These are phyloP conservation scores for Drosophila punjabiensis DNA, from an alignment of 1,140 invertebrate genomes.

Conservation along the genomic window DNA sequence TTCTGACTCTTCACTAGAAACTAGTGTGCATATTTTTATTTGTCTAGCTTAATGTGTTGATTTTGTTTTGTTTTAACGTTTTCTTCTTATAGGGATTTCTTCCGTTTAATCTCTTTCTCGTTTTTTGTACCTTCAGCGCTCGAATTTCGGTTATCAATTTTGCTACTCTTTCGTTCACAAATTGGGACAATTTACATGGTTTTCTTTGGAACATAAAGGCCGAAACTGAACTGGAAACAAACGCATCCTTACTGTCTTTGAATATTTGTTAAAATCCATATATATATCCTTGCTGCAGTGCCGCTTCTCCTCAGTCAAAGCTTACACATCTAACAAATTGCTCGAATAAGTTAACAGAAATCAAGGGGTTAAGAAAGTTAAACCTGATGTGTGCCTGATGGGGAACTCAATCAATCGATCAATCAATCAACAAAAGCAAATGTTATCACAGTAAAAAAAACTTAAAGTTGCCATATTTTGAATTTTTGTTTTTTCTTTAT, in stretches of 20 bases:
- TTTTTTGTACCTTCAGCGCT: conserved; percentile 84
- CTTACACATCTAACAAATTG: conserved; percentile 79
- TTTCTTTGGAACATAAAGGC: conserved; percentile 40
- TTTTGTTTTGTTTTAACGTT: conserved; percentile 24
- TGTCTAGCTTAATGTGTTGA: conserved; percentile 56
- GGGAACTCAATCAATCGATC: conserved; percentile 30
- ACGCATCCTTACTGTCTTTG: conserved; percentile 33
- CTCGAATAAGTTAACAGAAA: conserved; percentile 47
- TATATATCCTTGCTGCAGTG: conserved; percentile 16
- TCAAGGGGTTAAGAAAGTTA: conserved; percentile 32
- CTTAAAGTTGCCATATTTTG: conserved; percentile 68
- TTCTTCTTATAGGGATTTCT: conserved; percentile 30
- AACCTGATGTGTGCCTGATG: conserved; percentile 35
- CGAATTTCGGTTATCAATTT: conserved; percentile 73
- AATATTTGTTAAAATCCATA: conserved; percentile 16
- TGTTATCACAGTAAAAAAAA: conserved; percentile 84
- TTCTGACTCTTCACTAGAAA: conserved; percentile 54
- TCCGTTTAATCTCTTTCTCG: conserved; percentile 17
- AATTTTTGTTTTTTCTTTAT: conserved; percentile 32
- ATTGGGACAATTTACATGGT: conserved; percentile 67
- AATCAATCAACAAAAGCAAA: conserved; percentile 67
- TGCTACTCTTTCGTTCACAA: conserved; percentile 49
- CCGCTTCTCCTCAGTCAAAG: conserved; percentile 66
- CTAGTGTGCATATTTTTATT: conserved; percentile 45
- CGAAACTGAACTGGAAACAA: conserved; percentile 56